Conservation (phyloP, 2,797 vertebrate species). For the Arnoldichthys spilopterus region DNA sequence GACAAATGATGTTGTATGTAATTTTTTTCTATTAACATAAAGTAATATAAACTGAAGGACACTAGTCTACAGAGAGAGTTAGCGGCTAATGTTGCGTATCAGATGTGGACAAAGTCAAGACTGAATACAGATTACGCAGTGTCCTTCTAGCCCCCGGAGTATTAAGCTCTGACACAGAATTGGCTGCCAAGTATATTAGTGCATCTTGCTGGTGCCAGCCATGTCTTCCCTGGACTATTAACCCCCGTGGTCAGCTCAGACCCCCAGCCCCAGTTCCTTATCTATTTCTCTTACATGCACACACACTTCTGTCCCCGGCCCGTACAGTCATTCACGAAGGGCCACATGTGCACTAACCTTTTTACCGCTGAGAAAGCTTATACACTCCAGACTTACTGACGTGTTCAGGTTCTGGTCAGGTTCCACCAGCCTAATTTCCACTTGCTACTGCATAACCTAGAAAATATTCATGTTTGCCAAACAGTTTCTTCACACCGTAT, state of each 20-base stretch:
- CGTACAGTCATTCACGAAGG: constrained; percentile 47
- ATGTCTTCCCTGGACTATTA: constrained; percentile 90
- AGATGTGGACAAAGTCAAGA: constrained; percentile 99
- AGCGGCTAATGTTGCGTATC: constrained; percentile 99
- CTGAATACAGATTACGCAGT: constrained; percentile 99
- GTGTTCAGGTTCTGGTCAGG: background rate
- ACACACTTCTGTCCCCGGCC: constrained; percentile 42
- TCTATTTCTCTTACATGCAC: constrained; percentile 10
- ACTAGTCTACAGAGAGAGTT: constrained; percentile 99
- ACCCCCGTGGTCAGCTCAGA: constrained; percentile 77
- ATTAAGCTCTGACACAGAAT: constrained; percentile 91
- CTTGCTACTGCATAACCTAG: constrained; percentile 15
- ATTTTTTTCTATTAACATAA: constrained; percentile 99
- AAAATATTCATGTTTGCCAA: constrained; percentile 45
- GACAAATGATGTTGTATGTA: constrained; percentile 99
- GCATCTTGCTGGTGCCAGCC: constrained; percentile 87
- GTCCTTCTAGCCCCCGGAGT: constrained; percentile 95
- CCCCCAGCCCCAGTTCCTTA: constrained; percentile 49
- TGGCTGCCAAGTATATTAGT: constrained; percentile 90
- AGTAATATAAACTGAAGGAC: constrained; percentile 99
- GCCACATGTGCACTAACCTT: constrained; percentile 19
- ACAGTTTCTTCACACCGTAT: constrained; percentile 13
- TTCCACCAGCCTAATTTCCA: constrained; percentile 1
- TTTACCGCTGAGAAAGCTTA: background rate
- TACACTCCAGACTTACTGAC: background rate